These are phyloP conservation scores for Urocitellus parryii DNA, from an alignment of 2,113 vertebrate genomes.

Conservation along the genomic window DNA sequence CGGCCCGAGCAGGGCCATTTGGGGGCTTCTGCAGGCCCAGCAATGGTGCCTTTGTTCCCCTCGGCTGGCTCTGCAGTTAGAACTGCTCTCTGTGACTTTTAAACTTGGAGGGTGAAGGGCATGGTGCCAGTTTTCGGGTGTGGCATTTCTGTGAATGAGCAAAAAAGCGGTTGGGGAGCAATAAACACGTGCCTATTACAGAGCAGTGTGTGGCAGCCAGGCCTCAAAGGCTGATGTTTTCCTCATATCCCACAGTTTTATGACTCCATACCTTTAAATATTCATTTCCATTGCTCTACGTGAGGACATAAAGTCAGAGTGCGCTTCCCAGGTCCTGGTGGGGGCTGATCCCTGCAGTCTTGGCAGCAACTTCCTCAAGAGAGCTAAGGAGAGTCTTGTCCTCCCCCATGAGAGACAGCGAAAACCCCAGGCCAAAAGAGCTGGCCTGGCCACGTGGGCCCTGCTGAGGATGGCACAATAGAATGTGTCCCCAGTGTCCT, in stretches of 20 bases:
- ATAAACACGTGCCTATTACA: background rate
- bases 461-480: background rate
- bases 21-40: accelerated
- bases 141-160: constrained; percentile 43
- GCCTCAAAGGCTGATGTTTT: background rate
- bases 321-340: background rate
- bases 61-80: background rate
- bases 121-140: background rate
- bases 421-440: background rate
- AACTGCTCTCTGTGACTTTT: background rate
- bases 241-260: constrained; percentile 59
- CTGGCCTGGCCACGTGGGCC: background rate
- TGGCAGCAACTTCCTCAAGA: background rate
- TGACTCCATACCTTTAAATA: constrained; percentile 73
- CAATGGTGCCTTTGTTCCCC: accelerated
- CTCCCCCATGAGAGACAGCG: too few relatives aligned
- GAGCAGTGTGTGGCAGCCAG: background rate
- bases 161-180: constrained; percentile 21
- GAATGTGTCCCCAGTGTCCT: background rate
- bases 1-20: accelerated
- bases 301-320: constrained; percentile 53
- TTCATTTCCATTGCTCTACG: constrained; percentile 53
- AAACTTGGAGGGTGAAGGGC: constrained; percentile 55
- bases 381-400: background rate
- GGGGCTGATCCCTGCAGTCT: background rate